Conservation (phyloP, 2,888 invertebrate genomes). For the Erebia epiphron region DNA sequence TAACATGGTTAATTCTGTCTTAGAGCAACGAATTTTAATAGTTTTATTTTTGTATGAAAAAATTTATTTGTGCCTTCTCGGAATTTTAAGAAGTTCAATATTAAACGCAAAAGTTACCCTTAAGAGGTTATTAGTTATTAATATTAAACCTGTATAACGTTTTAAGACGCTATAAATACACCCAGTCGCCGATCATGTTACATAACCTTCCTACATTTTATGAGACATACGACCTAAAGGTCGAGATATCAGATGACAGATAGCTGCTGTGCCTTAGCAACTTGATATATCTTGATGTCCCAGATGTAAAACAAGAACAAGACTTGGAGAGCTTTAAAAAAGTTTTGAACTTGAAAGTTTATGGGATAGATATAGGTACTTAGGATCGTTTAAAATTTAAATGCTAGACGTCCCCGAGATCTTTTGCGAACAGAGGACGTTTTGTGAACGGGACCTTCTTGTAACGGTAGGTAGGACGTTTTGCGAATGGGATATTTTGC, state of each 20-base stretch:
- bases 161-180: not conserved
- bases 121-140: not conserved
- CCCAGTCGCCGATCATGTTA: conserved; percentile 27
- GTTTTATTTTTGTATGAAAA: no score
- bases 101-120: not conserved
- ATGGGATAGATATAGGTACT: not conserved
- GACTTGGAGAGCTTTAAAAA: not conserved
- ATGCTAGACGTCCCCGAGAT: no score
- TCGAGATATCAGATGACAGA: conserved; percentile 33
- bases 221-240: conserved; percentile 34
- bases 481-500: no score
- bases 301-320: conserved; percentile 2
- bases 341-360: not conserved
- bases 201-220: conserved; percentile 36
- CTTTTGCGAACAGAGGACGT: no score
- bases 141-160: not conserved
- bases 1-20: no score
- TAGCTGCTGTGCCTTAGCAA: conserved; percentile 26
- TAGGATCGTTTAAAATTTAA: no score
- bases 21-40: no score
- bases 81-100: no score
- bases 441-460: no score
- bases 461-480: no score
- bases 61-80: no score
- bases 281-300: conserved; percentile 23